Base-by-base conservation (phyloP, 2,888 invertebrate genomes). In the Eubasilissa splendida region DNA sequence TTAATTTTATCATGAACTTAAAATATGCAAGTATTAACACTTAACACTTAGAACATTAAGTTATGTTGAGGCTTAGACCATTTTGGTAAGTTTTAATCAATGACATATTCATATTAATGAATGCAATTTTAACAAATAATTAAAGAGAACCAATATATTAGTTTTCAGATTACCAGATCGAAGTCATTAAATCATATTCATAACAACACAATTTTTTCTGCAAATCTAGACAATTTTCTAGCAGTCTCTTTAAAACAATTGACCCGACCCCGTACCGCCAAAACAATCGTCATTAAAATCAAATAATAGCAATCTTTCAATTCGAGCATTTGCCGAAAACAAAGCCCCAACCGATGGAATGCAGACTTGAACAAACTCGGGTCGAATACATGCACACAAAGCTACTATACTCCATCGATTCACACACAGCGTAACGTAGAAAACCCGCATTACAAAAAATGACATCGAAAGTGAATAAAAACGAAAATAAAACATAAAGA, bases 381-480 rank as follows among this genome's bases (percentile, higher is more conserved):
- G 33, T 11, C 56, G 54, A 11, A 56, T 56, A 71, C 53, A 31
- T 54, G 56, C 56, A 71, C 31, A 71, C 54, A 22, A 56, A 54
- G 12, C 54, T 54, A 54, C 56, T 31, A 31, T 22, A 71, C 22
- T 71, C 54, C 71, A 71, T 71, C 71, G 71, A 71, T 71, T 71
- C 56, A 33, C 54, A 12, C 14, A 71, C 71, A 71, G 54, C 33
- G 71, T 56, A 33, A 54, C 68, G 50, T 68, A 31, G 71, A 54
- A 71, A 54, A 71, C 53, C 71, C 71, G 71, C 71, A 71, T 71
- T 54, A 71, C 42, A 71, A 71, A 71, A 71, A 71, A n/a, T 54
- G 56, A 31, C 31, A 9, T 71, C 71, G 31, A 54, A 71, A 22
- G 4, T 71, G 52, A 22, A 11, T 68, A 68, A 68, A 50, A 42